A percentile compares a stretch with the other conserved stretches of the same genome.
Evolutionary conservation across 2,888 invertebrate species (phyloP).

Genomic region (Litoditis marina): DNA sequence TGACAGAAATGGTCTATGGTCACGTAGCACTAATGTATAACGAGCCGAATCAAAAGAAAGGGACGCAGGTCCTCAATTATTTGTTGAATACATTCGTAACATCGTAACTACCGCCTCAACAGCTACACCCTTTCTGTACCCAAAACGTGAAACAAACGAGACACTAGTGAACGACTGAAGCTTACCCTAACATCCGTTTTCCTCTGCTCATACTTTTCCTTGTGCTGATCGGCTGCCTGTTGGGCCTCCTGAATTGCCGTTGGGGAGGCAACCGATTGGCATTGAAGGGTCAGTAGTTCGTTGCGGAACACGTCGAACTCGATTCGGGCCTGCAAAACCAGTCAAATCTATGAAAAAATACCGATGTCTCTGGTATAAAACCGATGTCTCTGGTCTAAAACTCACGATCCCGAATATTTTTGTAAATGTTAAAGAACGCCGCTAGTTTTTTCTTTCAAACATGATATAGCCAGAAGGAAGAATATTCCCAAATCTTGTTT

Average conservation of each 20-base stretch:
- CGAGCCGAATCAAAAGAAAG: too few relatives aligned
- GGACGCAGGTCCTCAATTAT: too few relatives aligned
- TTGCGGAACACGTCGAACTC: constrained; percentile 96
- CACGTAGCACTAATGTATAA: too few relatives aligned
- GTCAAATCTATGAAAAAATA: neutral
- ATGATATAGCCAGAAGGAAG: neutral
- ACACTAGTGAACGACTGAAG: neutral
- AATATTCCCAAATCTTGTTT: neutral
- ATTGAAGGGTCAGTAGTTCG: constrained; percentile 81
- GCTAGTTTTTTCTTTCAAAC: neutral
- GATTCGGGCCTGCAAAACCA: constrained; percentile 69
- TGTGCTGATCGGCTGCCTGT: constrained; percentile 78
- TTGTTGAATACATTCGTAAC: too few relatives aligned
- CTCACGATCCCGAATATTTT: too few relatives aligned
- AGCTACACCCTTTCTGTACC: neutral
- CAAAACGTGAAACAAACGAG: neutral
- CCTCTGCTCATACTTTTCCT: constrained; percentile 85
- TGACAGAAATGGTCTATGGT: too few relatives aligned
- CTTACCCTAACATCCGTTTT: constrained; percentile 78
- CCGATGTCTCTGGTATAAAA: too few relatives aligned
- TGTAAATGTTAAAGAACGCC: too few relatives aligned
- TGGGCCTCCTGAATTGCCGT: constrained; percentile 71
- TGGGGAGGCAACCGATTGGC: constrained; percentile 64
- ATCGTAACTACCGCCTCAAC: neutral
- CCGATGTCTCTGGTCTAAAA: too few relatives aligned